Evolutionary conservation across 2,113 vertebrate genomes (phyloP).

Genomic region (Okapia johnstoni): DNA sequence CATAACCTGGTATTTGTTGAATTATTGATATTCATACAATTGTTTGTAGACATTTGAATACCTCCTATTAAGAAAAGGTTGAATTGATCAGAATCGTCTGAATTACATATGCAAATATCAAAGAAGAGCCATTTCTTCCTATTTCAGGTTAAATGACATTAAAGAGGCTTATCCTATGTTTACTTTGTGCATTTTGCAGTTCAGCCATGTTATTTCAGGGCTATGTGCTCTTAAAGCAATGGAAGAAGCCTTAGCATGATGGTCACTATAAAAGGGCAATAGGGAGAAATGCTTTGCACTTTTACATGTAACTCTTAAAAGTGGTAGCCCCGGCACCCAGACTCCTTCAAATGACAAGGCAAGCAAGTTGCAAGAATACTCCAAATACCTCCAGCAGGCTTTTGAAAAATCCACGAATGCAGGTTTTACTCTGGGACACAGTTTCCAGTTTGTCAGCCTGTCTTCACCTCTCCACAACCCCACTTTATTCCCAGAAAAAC

Average conservation of each 20-base stretch:
- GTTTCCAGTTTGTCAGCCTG: slow-evolving; percentile 93
- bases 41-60: slow-evolving; percentile 19
- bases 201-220: background rate
- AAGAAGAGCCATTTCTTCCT: background rate
- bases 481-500: slow-evolving; percentile 95
- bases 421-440: slow-evolving; percentile 91
- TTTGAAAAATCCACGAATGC: slow-evolving; percentile 97
- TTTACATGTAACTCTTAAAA: background rate
- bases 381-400: slow-evolving; percentile 98
- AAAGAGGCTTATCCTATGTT: slow-evolving; percentile 17
- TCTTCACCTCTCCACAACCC: slow-evolving; percentile 93
- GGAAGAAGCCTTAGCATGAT: background rate
- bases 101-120: slow-evolving; percentile 39
- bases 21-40: slow-evolving; percentile 15
- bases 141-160: background rate
- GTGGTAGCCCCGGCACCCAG: slow-evolving; percentile 86
- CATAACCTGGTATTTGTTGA: background rate
- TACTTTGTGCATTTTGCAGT: background rate
- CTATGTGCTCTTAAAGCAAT: background rate
- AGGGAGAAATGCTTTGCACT: background rate
- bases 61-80: background rate
- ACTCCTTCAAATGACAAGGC: slow-evolving; percentile 91
- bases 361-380: slow-evolving; percentile 96
- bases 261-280: background rate
- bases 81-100: slow-evolving; percentile 4